phyloP scores from a whole-genome alignment of 35 echinoderm and acorn worm genomes.

The Ophioderma brevispina region DNA sequence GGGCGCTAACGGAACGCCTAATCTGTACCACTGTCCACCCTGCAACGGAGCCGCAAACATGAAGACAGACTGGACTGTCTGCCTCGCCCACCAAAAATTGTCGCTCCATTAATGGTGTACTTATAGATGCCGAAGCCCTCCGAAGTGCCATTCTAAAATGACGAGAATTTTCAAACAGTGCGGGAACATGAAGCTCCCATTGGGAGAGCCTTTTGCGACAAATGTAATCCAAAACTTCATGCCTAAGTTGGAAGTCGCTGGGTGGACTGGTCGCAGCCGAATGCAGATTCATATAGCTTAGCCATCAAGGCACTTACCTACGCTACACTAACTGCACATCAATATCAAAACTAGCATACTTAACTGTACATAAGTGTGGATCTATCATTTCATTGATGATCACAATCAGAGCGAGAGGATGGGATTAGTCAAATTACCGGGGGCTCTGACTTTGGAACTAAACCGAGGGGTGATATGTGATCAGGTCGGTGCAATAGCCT shows the following conservation, averaged over 20 bases:
- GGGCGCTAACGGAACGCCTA: not conserved
- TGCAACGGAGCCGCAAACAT: too few species aligned
- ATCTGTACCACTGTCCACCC: too few species aligned
- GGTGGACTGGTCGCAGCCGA: not conserved
- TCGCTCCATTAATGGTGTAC: not conserved
- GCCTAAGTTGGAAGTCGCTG: too few species aligned
- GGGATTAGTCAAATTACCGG: not conserved
- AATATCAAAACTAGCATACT: not conserved
- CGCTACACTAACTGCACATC: not conserved
- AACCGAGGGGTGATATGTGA: conserved; percentile 3
- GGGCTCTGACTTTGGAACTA: not conserved
- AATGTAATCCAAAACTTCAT: not conserved
- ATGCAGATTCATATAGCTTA: not conserved
- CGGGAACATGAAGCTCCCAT: not conserved
- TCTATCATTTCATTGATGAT: not conserved
- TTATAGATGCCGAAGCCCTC: not conserved
- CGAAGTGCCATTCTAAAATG: not conserved
- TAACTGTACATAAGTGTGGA: not conserved
- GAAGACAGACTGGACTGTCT: too few species aligned
- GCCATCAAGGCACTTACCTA: not conserved
- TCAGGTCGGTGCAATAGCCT: not conserved
- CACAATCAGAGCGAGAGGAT: not conserved
- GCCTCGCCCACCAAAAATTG: not conserved
- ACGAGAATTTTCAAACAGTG: not conserved
- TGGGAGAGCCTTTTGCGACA: not conserved